These are phyloP conservation scores for Zoanthus gigantus DNA, from an alignment of 92 coral and sea anemone genomes.

Conservation along the genomic window DNA sequence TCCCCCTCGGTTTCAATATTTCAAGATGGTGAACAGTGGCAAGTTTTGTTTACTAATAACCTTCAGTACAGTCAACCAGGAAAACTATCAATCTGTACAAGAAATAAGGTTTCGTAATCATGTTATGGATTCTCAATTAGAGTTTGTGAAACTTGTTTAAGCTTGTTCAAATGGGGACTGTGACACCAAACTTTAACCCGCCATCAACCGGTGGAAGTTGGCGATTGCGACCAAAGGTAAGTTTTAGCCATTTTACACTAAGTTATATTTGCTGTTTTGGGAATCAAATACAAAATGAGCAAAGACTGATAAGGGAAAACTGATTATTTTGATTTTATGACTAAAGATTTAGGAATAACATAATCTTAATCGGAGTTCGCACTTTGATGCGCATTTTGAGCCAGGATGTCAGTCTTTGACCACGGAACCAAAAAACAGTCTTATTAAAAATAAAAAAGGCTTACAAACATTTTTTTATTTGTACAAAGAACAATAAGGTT, in stretches of 20 bases:
- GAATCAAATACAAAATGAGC: no score
- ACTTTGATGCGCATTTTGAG: no score
- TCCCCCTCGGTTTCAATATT: neutral
- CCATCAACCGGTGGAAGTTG: conserved; percentile 41
- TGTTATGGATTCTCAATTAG: neutral
- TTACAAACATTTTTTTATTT: no score
- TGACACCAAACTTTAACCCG: conserved; percentile 30
- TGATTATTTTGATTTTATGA: no score
- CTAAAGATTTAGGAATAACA: no score
- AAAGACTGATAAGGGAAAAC: no score
- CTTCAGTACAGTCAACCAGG: neutral
- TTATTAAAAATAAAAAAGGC: no score
- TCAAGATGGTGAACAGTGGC: neutral
- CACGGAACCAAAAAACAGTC: no score
- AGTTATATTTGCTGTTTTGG: neutral
- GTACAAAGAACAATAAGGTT: no score
- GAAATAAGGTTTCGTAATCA: neutral
- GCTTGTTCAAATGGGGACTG: neutral
- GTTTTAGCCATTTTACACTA: no score
- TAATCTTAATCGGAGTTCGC: no score
- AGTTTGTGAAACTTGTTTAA: neutral
- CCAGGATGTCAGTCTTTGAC: no score
- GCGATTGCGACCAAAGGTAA: neutral
- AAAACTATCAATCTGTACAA: neutral
- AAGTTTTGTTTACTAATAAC: neutral